Conservation (phyloP, 2,797 vertebrate species). For the Hyperoplus lanceolatus region DNA sequence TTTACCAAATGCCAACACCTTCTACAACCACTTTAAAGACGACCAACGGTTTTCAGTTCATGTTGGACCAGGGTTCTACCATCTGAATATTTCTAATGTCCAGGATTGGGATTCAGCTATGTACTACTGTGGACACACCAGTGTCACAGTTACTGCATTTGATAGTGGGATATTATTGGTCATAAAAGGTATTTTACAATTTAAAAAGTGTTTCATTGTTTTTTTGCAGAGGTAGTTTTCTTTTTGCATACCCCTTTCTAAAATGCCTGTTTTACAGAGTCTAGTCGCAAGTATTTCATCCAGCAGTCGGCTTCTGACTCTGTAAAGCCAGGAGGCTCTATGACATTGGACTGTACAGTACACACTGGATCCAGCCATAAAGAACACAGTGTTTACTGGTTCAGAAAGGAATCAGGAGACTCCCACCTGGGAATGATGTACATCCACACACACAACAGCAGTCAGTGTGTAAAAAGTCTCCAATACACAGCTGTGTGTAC, state of each 20-base stretch:
- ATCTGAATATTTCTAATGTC: slow-evolving; percentile 53
- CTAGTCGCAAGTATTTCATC: slow-evolving; percentile 29
- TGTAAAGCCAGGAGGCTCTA: slow-evolving; percentile 51
- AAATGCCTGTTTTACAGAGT: slow-evolving; percentile 35
- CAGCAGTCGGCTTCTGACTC: slow-evolving; percentile 39
- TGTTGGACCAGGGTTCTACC: slow-evolving; percentile 1
- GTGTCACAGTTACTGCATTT: background rate
- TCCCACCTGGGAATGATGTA: slow-evolving; percentile 50
- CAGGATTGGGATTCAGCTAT: slow-evolving; percentile 48
- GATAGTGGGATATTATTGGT: slow-evolving; percentile 23
- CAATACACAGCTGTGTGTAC: slow-evolving; percentile 54
- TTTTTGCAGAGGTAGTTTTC: background rate
- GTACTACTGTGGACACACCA: slow-evolving; percentile 57
- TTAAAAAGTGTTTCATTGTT: background rate
- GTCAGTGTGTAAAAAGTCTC: slow-evolving; percentile 38
- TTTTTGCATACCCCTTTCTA: background rate
- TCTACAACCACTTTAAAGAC: slow-evolving; percentile 39
- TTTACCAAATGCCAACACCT: fast-evolving
- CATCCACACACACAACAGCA: slow-evolving; percentile 21
- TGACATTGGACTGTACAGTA: slow-evolving; percentile 66
- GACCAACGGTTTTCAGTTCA: slow-evolving; percentile 40
- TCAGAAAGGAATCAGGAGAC: slow-evolving; percentile 42
- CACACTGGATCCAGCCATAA: slow-evolving; percentile 30
- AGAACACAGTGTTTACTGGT: slow-evolving; percentile 68
- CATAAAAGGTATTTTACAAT: slow-evolving; percentile 46